Base-by-base conservation (phyloP, 2,113 vertebrate species). In the Pardalotus punctatus region DNA sequence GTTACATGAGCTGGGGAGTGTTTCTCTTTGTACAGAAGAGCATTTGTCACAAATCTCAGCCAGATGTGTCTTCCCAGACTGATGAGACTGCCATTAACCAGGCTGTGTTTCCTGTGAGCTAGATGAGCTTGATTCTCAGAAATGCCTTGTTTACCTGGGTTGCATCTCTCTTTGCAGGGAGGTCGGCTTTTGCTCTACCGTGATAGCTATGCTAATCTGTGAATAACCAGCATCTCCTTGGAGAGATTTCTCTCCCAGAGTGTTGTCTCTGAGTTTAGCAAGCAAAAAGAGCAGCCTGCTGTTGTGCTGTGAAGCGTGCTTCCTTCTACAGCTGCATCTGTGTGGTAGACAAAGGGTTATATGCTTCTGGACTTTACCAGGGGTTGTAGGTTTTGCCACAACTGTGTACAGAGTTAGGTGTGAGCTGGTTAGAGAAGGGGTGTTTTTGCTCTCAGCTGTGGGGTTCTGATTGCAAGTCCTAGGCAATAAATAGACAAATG, bases 1-100 rank as follows among this genome's bases (percentile, higher is more conserved):
- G 86, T 88, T 95, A 90, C 60, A 76, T 38, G 85, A 92, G 83
- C 81, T 83, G 65, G 24, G 80, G 81, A 90, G 78, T 81, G 80
- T 76, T 91, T 90, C 60, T 86, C 48, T 95, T 82, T 92, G 70
- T 76, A 33, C 45, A 61, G 86, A 74, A 51, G 60, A 88, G 73
- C 88, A 35, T 89, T 89, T 92, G 91, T 94, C 94, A 77, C 80
- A 51, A 60, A 61, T 85, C 80, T 85, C 36, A 14, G 74, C 65
- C 91, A 96, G 72, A 81, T 93, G 54, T 54, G 29, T 84, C 72
- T 84, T 79, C 33, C 56, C 0, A 0, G 45, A 51, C 67, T 70
- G 19, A 22, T 9, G 80, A 77, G 74, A 36, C 88, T 94, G 60
- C 9, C 48, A 10, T 85, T 80, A 93, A 84, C 72, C 29, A 38